These are phyloP conservation scores for Rhogogaster chlorosoma DNA, from an alignment of 2,888 invertebrate genomes.

Conservation along the genomic window DNA sequence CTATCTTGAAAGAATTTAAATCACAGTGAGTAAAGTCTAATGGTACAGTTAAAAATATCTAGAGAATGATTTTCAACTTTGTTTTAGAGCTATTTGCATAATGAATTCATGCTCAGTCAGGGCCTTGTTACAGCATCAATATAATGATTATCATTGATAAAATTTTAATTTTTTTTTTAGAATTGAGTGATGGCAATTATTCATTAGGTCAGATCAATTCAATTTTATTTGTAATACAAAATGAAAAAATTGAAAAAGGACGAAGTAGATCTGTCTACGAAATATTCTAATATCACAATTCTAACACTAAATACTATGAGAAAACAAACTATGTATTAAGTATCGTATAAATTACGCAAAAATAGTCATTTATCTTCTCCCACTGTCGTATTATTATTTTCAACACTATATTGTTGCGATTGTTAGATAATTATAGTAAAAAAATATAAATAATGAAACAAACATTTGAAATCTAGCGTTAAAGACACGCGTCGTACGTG, in stretches of 20 bases:
- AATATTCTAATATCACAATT: background rate
- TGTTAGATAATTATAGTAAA: background rate
- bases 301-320: background rate
- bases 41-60: background rate
- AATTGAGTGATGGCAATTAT: background rate
- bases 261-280: background rate
- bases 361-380: background rate
- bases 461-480: constrained; percentile 35
- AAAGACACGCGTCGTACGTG: constrained; percentile 11
- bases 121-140: background rate
- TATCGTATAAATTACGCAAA: background rate
- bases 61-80: background rate
- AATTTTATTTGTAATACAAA: background rate
- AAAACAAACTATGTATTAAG: background rate
- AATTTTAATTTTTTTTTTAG: background rate
- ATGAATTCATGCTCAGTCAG: background rate
- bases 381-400: background rate
- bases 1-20: background rate
- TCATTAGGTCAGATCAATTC: background rate
- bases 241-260: background rate
- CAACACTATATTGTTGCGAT: background rate
- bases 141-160: background rate
- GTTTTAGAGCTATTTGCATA: background rate
- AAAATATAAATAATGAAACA: background rate
- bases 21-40: background rate